Conservation (phyloP, 2,113 vertebrate genomes). For the Amphiprion percula region DNA sequence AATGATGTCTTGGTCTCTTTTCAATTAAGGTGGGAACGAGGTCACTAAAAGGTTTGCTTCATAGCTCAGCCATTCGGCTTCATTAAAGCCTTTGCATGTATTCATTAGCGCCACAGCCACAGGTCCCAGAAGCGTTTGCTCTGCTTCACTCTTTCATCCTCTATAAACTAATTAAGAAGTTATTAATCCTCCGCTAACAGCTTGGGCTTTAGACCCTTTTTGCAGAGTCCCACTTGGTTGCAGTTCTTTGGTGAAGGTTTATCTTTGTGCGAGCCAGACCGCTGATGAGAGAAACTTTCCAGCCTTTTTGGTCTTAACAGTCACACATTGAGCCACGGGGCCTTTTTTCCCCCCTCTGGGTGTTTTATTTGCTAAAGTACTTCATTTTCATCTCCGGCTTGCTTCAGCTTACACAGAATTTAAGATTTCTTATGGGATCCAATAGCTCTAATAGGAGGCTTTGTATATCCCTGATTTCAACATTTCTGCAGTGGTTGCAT, state of each 20-base stretch:
- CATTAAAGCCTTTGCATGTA: conserved; percentile 58
- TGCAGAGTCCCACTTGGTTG: conserved; percentile 14
- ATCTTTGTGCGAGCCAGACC: neutral
- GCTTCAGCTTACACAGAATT: neutral
- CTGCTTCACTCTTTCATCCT: conserved; percentile 52
- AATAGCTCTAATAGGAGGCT: neutral
- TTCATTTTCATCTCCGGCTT: neutral
- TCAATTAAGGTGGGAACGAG: conserved; percentile 69
- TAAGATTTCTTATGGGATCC: neutral
- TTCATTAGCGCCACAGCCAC: conserved; percentile 65
- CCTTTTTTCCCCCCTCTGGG: neutral
- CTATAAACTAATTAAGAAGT: conserved; percentile 69
- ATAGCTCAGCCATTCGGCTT: conserved; percentile 48
- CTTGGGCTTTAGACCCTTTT: conserved; percentile 25
- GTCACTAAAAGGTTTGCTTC: conserved; percentile 67
- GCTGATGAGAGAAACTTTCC: neutral
- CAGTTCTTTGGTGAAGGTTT: conserved; percentile 9
- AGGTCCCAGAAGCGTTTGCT: conserved; percentile 51
- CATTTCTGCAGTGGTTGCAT: neutral
- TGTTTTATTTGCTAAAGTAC: neutral
- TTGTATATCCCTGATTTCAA: neutral
- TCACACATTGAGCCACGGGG: neutral
- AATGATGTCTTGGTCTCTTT: conserved; percentile 72
- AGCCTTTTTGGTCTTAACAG: conserved; percentile 4
- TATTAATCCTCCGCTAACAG: conserved; percentile 60